A percentile compares a stretch with the other conserved stretches of the same genome.
Evolutionary conservation across 2,113 vertebrate genomes (phyloP).

Genomic region (Leuciscus idus): DNA sequence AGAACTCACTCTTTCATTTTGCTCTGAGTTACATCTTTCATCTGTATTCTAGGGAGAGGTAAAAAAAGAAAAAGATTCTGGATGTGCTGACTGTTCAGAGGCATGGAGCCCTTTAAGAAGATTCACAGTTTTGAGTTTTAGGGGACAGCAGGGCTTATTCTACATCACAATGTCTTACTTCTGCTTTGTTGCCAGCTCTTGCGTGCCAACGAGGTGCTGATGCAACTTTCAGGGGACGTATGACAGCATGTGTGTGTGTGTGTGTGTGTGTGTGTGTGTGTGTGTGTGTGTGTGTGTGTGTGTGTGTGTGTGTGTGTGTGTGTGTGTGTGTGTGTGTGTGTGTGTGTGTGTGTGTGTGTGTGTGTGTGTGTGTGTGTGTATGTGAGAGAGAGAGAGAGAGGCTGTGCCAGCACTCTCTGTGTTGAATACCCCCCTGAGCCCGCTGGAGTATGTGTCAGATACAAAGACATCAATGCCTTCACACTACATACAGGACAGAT

Average conservation of each 20-base stretch:
- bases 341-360: background rate
- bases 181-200: conserved; percentile 32
- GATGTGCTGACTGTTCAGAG: background rate
- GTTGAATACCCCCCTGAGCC: background rate
- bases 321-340: background rate
- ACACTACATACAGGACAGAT: background rate
- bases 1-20: background rate
- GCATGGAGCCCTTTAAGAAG: background rate
- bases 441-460: background rate
- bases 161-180: conserved; percentile 43
- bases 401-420: background rate
- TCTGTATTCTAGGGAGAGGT: background rate
- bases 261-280: background rate
- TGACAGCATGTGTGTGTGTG: background rate
- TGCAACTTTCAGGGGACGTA: conserved; percentile 15
- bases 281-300: too few species aligned
- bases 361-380: background rate
- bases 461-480: background rate
- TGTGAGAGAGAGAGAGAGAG: background rate
- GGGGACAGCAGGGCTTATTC: background rate
- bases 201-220: conserved; percentile 35
- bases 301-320: background rate
- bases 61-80: background rate
- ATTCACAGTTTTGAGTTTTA: conserved; percentile 1
- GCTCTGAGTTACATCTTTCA: background rate